Base-by-base conservation (phyloP, 92 coral and sea anemone species). In the Meandrina meandrites region DNA sequence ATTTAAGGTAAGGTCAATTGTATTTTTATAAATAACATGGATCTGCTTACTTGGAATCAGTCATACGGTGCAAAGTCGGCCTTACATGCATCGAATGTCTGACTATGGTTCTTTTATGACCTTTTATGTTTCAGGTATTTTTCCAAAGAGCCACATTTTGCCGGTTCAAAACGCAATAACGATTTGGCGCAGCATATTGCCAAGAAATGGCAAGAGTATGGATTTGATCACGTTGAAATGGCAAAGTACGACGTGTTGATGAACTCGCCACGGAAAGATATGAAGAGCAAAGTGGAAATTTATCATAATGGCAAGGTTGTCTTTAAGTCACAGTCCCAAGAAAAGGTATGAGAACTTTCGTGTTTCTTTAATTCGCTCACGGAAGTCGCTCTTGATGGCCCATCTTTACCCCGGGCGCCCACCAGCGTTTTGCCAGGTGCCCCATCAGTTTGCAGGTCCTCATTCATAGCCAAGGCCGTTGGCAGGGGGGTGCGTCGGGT, bases 101-200 rank as follows among this genome's bases (percentile, higher is more conserved):
- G 21, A 19, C 35, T 15, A 6, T 24, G 27, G 36, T 51, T 36
- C 56, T 24, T 58, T 77, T n/a, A n/a, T n/a, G n/a, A n/a, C n/a
- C n/a, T 28, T n/a, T 22, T 62, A 9, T 28, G 35, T 66, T 66
- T 9, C 81, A 97, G 99, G 77, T 91, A 86, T 76, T 91, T 97
- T 66, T 87, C 95, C 42, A 87, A 86, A 74, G 80, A 81, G 27
- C 99, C 99, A 14, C 99, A 97, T 79, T 75, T 97, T 32, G 98
- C 98, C 5, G 96, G 94, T 18, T 93, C 99, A 16, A 82, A 91
- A 60, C 94, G 99, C 34, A 95, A 93, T 87, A 87, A 95, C 79
- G 91, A 97, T 42, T 93, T 97, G 60, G 99, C 94, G 31, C 81
- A 66, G 36, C 64, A 93, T 36, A 91, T 97, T 36, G 91, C 93